Evolutionary conservation across 2,797 vertebrate genomes (phyloP).

Genomic region (Gallinago solitaria): DNA sequence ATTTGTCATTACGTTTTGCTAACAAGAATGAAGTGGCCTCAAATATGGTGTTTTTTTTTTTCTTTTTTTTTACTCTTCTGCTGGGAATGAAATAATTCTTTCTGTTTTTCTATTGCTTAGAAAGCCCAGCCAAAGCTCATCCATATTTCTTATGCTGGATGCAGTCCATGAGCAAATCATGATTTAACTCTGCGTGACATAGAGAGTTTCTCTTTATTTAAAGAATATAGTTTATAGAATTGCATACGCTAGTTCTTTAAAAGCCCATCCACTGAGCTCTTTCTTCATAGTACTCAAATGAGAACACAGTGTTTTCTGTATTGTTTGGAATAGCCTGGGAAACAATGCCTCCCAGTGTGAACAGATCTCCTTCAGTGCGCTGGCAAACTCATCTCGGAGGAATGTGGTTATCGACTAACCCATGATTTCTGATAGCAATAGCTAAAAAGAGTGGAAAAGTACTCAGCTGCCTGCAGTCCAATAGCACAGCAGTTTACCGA

Average conservation of each 20-base stretch:
- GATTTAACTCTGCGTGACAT: constrained; percentile 3
- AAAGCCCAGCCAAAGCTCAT: constrained; percentile 17
- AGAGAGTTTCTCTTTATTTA: constrained; percentile 34
- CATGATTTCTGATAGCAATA: constrained; percentile 69
- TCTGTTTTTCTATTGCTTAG: constrained; percentile 13
- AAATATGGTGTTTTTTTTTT: background rate
- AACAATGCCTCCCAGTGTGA: constrained; percentile 72
- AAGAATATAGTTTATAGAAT: constrained; percentile 18
- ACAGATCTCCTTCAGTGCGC: constrained; percentile 55
- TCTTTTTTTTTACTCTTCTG: background rate
- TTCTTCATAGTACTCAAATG: constrained; percentile 50
- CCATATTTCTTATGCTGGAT: constrained; percentile 27
- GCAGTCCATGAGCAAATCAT: background rate
- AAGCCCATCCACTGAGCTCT: constrained; percentile 31
- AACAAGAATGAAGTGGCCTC: background rate
- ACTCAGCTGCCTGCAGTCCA: constrained; percentile 36
- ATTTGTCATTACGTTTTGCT: background rate
- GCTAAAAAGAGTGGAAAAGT: constrained; percentile 69
- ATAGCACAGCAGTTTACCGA: constrained; percentile 23
- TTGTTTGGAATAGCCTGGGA: constrained; percentile 67
- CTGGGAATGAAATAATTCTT: background rate
- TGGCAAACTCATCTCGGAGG: constrained; percentile 64
- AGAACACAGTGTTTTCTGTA: constrained; percentile 64
- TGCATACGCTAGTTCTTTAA: constrained; percentile 41
- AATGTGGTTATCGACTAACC: constrained; percentile 69